A percentile compares a stretch with the other conserved stretches of the same genome.
Evolutionary conservation across 2,888 invertebrate genomes (phyloP).

Genomic region (Megastigmus dorsalis): DNA sequence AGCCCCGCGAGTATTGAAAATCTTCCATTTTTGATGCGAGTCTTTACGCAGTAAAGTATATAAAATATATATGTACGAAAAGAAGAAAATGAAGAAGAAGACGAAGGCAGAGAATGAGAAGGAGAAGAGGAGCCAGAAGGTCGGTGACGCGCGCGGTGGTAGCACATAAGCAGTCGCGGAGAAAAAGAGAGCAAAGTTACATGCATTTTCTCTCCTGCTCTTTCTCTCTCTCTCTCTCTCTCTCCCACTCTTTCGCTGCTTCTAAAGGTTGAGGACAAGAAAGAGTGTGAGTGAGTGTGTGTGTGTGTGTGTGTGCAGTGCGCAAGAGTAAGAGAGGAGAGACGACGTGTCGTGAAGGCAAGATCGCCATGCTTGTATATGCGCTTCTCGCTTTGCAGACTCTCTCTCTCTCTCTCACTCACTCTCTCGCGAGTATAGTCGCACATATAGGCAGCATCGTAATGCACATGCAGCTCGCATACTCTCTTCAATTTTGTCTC

Average conservation of each 20-base stretch:
- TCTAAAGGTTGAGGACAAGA: background rate
- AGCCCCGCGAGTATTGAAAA: slow-evolving; percentile 2
- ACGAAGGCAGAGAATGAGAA: background rate
- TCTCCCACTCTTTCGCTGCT: background rate
- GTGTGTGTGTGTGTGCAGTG: too few species aligned
- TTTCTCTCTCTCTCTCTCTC: background rate
- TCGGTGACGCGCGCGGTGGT: slow-evolving; percentile 24
- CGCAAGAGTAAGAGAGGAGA: slow-evolving; percentile 5
- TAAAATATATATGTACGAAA: background rate
- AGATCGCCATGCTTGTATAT: background rate
- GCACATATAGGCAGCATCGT: background rate
- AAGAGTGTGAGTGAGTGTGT: background rate
- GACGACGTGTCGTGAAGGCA: slow-evolving; percentile 16
- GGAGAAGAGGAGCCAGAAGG: slow-evolving; percentile 11
- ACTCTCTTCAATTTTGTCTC: background rate
- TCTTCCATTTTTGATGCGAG: background rate
- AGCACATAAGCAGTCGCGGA: background rate
- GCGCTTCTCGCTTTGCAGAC: background rate
- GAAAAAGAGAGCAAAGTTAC: slow-evolving; percentile 14
- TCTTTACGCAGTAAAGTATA: background rate
- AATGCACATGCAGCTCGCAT: background rate
- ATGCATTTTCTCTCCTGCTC: too few species aligned
- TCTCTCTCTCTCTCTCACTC: too few species aligned
- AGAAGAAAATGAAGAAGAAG: background rate
- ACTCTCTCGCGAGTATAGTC: too few species aligned